These are phyloP conservation scores for Gambelia wislizenii DNA, from an alignment of 2,797 vertebrate genomes.

Conservation along the genomic window DNA sequence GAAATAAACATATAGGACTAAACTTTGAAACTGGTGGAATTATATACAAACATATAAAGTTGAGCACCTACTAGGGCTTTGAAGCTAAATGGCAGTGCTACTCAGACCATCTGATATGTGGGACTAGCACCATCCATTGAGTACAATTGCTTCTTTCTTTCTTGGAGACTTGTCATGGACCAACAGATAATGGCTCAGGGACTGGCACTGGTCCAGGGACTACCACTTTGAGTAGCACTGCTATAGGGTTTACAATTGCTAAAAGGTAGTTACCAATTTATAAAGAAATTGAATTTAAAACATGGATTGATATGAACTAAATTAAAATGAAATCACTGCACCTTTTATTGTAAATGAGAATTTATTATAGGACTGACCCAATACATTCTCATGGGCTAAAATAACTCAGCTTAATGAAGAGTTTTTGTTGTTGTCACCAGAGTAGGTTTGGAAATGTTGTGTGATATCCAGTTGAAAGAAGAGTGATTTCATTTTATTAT, in stretches of 20 bases:
- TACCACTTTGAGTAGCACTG: background rate
- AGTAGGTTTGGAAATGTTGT: background rate
- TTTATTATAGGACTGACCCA: background rate
- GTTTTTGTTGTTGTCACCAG: background rate
- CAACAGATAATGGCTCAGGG: too few species aligned
- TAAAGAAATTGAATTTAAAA: background rate
- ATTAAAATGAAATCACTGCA: too few species aligned
- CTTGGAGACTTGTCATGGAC: too few species aligned
- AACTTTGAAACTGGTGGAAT: background rate
- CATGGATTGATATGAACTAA: background rate
- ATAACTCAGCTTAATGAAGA: background rate
- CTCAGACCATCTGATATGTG: too few species aligned
- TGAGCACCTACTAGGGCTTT: too few species aligned
- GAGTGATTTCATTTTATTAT: background rate
- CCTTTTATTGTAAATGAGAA: background rate
- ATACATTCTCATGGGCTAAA: background rate
- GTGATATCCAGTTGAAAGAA: background rate
- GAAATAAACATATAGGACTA: background rate
- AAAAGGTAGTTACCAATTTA: background rate
- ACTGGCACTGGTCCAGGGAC: too few species aligned
- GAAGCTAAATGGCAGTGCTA: too few species aligned
- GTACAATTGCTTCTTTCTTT: too few species aligned
- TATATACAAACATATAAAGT: too few species aligned
- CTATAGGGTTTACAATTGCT: background rate
- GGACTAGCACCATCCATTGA: too few species aligned